Conservation (phyloP, 2,113 vertebrate genomes). For the Perognathus longimembris region DNA sequence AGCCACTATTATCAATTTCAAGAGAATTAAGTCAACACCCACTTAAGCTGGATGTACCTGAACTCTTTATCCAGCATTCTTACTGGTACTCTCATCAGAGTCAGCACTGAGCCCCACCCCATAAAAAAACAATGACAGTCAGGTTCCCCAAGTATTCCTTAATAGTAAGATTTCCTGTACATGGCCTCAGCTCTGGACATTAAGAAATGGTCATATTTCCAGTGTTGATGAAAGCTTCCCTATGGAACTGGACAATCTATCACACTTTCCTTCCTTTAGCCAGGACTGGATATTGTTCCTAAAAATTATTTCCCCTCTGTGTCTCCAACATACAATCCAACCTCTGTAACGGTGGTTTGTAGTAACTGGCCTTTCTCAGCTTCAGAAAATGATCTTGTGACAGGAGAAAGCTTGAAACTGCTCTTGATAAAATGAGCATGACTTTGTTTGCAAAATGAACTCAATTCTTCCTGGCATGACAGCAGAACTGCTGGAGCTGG, state of each 20-base stretch:
- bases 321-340: not conserved
- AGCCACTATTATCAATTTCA: not conserved
- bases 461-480: conserved; percentile 31
- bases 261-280: no score
- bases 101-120: not conserved
- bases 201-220: not conserved
- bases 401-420: conserved; percentile 49
- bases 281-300: not conserved
- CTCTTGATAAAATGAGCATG: conserved; percentile 47
- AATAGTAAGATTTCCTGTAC: not conserved
- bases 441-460: conserved; percentile 68
- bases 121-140: not conserved
- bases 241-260: not conserved
- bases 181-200: not conserved
- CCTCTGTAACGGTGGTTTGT: not conserved
- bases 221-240: not conserved
- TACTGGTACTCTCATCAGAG: not conserved
- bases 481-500: conserved; percentile 59
- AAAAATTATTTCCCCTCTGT: not conserved
- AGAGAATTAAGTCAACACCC: conserved; percentile 10
- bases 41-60: not conserved
- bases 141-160: not conserved
- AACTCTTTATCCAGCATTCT: not conserved
- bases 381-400: conserved; percentile 57
- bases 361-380: conserved; percentile 43